Conservation (phyloP, 2,888 invertebrate species). For the Galeruca laticollis region DNA sequence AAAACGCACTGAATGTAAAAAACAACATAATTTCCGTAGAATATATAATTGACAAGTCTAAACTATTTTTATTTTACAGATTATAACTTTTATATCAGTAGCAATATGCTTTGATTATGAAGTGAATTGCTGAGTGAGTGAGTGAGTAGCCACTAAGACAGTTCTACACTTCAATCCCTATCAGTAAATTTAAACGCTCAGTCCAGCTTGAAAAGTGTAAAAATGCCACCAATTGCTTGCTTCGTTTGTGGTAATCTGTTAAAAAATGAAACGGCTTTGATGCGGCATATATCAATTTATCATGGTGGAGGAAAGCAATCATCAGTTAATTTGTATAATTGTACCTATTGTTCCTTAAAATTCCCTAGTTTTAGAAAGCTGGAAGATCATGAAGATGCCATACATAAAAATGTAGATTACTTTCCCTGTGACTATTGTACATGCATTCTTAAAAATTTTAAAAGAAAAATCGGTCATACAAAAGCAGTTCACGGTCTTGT, state of each 20-base stretch:
- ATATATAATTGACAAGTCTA: not conserved
- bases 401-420: slow-evolving; percentile 7
- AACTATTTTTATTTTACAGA: not conserved
- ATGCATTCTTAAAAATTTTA: not conserved
- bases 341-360: not conserved
- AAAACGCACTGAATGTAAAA: no score
- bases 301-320: not conserved
- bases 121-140: not conserved
- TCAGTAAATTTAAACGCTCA: no score
- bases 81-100: not conserved
- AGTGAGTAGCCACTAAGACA: not conserved
- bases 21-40: no score
- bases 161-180: no score
- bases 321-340: not conserved
- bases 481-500: not conserved
- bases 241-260: not conserved
- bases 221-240: not conserved
- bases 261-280: not conserved
- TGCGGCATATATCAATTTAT: slow-evolving; percentile 9
- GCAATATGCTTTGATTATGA: not conserved
- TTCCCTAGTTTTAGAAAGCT: not conserved
- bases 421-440: not conserved
- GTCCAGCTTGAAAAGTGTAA: not conserved
- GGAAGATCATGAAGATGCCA: not conserved
- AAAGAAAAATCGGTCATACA: not conserved